phyloP scores from a whole-genome alignment of 2,113 vertebrate species.

The Jacana jacana region DNA sequence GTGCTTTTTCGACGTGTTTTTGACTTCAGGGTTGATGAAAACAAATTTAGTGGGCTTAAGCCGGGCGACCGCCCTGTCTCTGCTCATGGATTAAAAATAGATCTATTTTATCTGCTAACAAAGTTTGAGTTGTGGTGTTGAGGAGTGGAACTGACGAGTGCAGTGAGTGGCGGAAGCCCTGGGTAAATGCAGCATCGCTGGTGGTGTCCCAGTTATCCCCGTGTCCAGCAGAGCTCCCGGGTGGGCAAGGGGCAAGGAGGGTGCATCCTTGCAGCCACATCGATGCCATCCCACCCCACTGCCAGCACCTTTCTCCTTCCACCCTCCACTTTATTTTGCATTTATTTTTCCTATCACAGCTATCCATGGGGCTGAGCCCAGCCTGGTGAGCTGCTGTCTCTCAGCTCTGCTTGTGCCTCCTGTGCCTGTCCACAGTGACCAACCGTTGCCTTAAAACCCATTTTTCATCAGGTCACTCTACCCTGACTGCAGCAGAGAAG shows the following conservation, averaged over 20 bases:
- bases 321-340: background rate
- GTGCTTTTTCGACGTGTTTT: background rate
- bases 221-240: background rate
- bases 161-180: background rate
- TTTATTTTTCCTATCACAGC: background rate
- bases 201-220: background rate
- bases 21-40: background rate
- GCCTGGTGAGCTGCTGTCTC: background rate
- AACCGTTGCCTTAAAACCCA: background rate
- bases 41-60: background rate
- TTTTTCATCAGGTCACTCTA: background rate
- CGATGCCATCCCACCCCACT: background rate
- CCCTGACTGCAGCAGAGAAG: background rate
- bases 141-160: background rate
- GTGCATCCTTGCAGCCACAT: fast-evolving
- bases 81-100: background rate
- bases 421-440: background rate
- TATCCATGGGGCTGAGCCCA: background rate
- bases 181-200: background rate
- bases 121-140: background rate
- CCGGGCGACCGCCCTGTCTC: fast-evolving
- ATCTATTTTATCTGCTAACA: background rate
- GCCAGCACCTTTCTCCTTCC: background rate
- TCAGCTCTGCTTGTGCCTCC: background rate
- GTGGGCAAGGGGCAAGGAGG: background rate